Evolutionary conservation across 2,888 invertebrate species (phyloP).

Genomic region (Perithous albicinctus): DNA sequence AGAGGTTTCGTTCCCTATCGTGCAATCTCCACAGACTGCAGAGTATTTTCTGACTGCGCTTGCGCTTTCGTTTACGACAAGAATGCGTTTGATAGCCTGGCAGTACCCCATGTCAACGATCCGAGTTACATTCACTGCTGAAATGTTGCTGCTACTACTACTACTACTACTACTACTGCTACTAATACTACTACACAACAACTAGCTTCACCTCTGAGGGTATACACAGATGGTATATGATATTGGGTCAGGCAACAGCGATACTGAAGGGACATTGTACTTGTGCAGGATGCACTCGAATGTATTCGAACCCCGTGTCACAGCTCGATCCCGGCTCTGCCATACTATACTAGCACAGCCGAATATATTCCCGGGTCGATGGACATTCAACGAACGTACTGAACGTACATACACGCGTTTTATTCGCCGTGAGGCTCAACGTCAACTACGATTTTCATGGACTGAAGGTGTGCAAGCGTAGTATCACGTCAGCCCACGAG

Average conservation of each 20-base stretch:
- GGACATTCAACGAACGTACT: conserved; percentile 9
- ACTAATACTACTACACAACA: background rate
- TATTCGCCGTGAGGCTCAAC: conserved; percentile 8
- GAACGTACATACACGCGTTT: conserved; percentile 1
- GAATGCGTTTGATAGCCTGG: conserved; percentile 49
- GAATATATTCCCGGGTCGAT: conserved; percentile 8
- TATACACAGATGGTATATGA: conserved; percentile 17
- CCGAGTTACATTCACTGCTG: conserved; percentile 26
- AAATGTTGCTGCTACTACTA: conserved; percentile 1
- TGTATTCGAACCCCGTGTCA: conserved; percentile 22
- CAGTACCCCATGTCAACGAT: conserved; percentile 19
- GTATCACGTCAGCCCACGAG: conserved; percentile 4
- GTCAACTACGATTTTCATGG: conserved; percentile 47
- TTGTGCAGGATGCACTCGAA: conserved; percentile 31
- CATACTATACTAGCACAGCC: background rate
- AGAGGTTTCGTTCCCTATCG: conserved; percentile 12
- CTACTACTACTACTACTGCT: too few relatives aligned
- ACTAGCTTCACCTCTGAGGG: background rate
- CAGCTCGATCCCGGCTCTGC: background rate
- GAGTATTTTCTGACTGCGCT: conserved; percentile 12
- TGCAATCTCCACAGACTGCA: background rate
- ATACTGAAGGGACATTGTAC: conserved; percentile 22
- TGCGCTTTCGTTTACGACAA: conserved; percentile 45
- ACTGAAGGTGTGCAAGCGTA: conserved; percentile 10
- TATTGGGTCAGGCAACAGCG: conserved; percentile 5